Base-by-base conservation (phyloP, 1,140 invertebrate genomes). In the Sminthurinus signatus region DNA sequence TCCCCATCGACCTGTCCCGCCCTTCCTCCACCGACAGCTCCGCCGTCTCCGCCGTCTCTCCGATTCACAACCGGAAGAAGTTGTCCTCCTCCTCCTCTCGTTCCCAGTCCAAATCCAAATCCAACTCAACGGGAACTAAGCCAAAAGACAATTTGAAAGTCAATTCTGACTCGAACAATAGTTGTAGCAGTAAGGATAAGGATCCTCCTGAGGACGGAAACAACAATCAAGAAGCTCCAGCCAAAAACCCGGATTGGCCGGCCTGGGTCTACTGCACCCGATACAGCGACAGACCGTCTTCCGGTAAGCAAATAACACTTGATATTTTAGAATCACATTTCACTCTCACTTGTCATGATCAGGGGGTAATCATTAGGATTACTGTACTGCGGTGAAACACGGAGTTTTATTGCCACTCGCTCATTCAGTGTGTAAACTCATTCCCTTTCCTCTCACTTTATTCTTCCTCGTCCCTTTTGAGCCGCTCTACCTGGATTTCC, bases 261-360 rank as follows among this genome's bases (percentile, higher is more conserved):
- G 93, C 94, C 0, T 98, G 95, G 95, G 92, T 98, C 27, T 98
- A 94, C 77, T 98, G 94, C 78, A 98, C 95, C 0, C 83, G 95
- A 78, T 98, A 97, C 77, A 95, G 91, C 60, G 94, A 97, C 79
- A 81, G 94, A 75, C 95, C 95, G 10, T 95, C 91, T 70, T 93
- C 93, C 79, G 68, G 68, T 69, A 66, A 66, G n/a, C n/a, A n/a
- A n/a, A n/a, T n/a, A n/a, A n/a, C n/a, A n/a, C n/a, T n/a, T n/a
- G n/a, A n/a, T n/a, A n/a, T n/a, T n/a, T n/a, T n/a, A n/a, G n/a
- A n/a, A n/a, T n/a, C n/a, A n/a, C n/a, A n/a, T n/a, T n/a, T n/a
- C n/a, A n/a, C n/a, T n/a, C n/a, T n/a, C n/a, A n/a, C n/a, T n/a
- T n/a, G n/a, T n/a, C n/a, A n/a, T n/a, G n/a, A n/a, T n/a, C n/a